These are phyloP conservation scores for Drosophila funebris DNA, from an alignment of 1,140 invertebrate genomes.

Conservation along the genomic window DNA sequence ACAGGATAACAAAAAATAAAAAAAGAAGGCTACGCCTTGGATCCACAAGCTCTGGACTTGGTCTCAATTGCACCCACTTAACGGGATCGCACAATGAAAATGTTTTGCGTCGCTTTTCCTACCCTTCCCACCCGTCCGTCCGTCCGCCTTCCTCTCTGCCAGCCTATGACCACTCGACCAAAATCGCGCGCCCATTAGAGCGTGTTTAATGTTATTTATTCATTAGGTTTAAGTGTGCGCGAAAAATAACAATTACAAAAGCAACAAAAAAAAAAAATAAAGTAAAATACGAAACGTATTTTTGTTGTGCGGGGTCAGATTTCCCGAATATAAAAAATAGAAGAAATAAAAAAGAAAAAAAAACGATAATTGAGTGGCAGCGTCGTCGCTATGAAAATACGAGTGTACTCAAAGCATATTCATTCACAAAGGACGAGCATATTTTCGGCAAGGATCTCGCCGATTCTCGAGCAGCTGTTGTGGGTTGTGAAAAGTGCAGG, in stretches of 20 bases:
- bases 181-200: slow-evolving; percentile 73
- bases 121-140: no score
- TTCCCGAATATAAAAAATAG: slow-evolving; percentile 45
- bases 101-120: slow-evolving; percentile 69
- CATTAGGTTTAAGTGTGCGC: slow-evolving; percentile 81
- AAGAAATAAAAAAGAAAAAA: slow-evolving; percentile 41
- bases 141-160: background rate
- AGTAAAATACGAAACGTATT: slow-evolving; percentile 14
- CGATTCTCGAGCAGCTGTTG: slow-evolving; percentile 47
- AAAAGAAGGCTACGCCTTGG: slow-evolving; percentile 20
- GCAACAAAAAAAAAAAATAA: slow-evolving; percentile 41
- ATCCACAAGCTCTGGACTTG: slow-evolving; percentile 18
- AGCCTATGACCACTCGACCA: slow-evolving; percentile 35
- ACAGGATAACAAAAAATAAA: slow-evolving; percentile 37
- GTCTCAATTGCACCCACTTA: slow-evolving; percentile 61
- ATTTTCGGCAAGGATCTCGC: slow-evolving; percentile 41
- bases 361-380: slow-evolving; percentile 73
- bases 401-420: slow-evolving; percentile 38
- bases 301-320: slow-evolving; percentile 62
- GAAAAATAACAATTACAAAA: slow-evolving; percentile 82
- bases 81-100: slow-evolving; percentile 65
- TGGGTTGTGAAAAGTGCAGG: slow-evolving; percentile 36
- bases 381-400: slow-evolving; percentile 63
- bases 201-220: slow-evolving; percentile 82
- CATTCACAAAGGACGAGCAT: slow-evolving; percentile 30